Base-by-base conservation (phyloP, 2,797 vertebrate species). In the Phrynocephalus forsythii region DNA sequence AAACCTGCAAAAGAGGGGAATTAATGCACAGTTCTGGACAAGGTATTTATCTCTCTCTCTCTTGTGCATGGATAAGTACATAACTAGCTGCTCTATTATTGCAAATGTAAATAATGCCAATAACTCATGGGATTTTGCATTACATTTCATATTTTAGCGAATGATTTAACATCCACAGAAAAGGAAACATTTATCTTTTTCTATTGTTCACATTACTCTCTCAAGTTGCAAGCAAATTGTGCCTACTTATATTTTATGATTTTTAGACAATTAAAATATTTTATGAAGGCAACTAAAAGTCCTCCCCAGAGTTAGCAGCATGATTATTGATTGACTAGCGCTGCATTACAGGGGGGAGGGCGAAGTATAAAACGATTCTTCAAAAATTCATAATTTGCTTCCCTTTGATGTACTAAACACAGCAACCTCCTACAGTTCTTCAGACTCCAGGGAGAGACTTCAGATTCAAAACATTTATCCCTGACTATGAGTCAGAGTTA, bases 241-340 rank as follows among this genome's bases (percentile, higher is more conserved):
- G 85, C 90, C 93, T 94, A 93, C 94, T 95, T 95, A 92, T 94
- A 93, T 93, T 94, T 95, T 95, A 95, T 90, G 89, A 93, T 94
- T 95, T 95, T 95, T 93, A 93, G 93, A 95, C 94, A 95, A 95
- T 95, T 95, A 95, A 95, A 95, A 94, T 91, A 94, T 95, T 95
- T 95, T 95, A 95, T 95, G 89, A 91, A 92, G 89, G 93, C 93
- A 95, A 95, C 93, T 95, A 94, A 93, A 95, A 95, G 56, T 94
- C 94, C 89, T 95, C 94, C 91, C 92, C 82, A 89, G 94, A 91
- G 92, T 93, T 94, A 93, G 92, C 87, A 88, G 89, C 87, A 93
- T 93, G 85, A 86, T 93, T 95, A 93, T 94, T 94, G 94, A 95
- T 94, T 91, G 93, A 94, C 85, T 89, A 91, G 91, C 90, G 91